Conservation (phyloP, 1,140 invertebrate species). For the Zaprionus davidi region DNA sequence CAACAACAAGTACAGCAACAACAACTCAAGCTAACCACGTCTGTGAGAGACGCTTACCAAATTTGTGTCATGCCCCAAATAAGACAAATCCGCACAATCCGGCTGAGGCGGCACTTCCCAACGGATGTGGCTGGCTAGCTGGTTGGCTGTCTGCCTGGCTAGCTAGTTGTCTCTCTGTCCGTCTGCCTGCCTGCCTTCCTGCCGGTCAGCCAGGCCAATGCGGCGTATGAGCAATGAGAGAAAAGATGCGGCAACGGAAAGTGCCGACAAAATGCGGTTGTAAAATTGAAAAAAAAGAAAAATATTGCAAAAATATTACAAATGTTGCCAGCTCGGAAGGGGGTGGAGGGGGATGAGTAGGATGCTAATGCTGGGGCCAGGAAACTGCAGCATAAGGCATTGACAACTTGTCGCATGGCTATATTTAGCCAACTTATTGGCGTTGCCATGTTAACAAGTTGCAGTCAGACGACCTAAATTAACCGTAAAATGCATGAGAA, state of each 20-base stretch:
- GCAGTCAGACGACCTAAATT: constrained; percentile 72
- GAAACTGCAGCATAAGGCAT: constrained; percentile 62
- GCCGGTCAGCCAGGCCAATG: constrained; percentile 5
- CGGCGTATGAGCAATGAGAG: constrained; percentile 33
- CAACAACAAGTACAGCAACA: constrained; percentile 23
- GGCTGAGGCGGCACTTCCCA: constrained; percentile 56
- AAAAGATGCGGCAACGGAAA: constrained; percentile 37
- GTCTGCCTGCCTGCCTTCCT: not conserved
- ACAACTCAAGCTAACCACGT: constrained; percentile 2
- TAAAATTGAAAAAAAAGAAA: constrained; percentile 32
- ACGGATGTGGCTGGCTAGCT: constrained; percentile 51
- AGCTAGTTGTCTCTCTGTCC: not conserved
- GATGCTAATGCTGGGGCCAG: constrained; percentile 68
- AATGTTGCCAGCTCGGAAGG: constrained; percentile 5
- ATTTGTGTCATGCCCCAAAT: constrained; percentile 83
- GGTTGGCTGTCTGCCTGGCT: not conserved
- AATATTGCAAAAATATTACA: constrained; percentile 27
- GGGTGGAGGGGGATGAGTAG: not conserved
- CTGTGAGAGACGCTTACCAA: constrained; percentile 62
- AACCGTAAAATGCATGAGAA: constrained; percentile 79
- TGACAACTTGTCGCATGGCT: constrained; percentile 59
- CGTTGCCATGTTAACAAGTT: constrained; percentile 76
- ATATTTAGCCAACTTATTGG: constrained; percentile 78
- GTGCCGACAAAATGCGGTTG: constrained; percentile 50
- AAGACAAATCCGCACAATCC: constrained; percentile 71